Percentiles rank a stretch among this genome's conserved stretches.
Conservation (phyloP, 2,888 invertebrate genomes). For the Scaptomyza cyrtandrae region DNA sequence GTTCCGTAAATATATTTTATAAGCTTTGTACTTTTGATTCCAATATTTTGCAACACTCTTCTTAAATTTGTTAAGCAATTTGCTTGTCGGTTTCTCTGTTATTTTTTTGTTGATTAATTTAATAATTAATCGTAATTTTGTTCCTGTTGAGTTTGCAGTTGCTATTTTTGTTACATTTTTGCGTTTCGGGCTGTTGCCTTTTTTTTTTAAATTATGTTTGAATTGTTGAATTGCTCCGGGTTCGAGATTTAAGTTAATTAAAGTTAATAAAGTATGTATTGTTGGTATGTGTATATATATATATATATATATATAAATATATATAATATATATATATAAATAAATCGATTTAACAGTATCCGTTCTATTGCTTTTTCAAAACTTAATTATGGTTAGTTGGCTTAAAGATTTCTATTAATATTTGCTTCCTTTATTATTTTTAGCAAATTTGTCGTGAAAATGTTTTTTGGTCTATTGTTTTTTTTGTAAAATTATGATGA, state of each 20-base stretch:
- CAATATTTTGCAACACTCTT: constrained; percentile 51
- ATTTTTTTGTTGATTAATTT: constrained; percentile 5
- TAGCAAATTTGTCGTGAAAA: constrained; percentile 66
- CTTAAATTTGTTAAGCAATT: constrained; percentile 8
- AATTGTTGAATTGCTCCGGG: constrained; percentile 40
- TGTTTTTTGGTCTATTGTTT: constrained; percentile 80
- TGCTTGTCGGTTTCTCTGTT: constrained; percentile 31
- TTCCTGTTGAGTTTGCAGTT: constrained; percentile 29
- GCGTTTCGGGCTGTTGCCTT: constrained; percentile 29
- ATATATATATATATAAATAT: constrained; percentile 17
- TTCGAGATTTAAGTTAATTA: constrained; percentile 12
- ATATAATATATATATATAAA: constrained; percentile 9
- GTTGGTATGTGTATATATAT: neutral
- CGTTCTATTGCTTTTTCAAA: constrained; percentile 80
- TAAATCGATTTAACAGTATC: constrained; percentile 58
- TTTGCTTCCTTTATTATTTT: constrained; percentile 34
- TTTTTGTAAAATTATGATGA: constrained; percentile 82
- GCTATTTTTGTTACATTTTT: constrained; percentile 20
- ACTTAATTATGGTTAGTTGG: constrained; percentile 81
- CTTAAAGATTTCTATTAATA: constrained; percentile 69
- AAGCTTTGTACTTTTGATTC: constrained; percentile 72
- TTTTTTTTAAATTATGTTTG: constrained; percentile 33
- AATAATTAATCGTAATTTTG: constrained; percentile 2
- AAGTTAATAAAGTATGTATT: constrained; percentile 15
- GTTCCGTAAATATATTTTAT: constrained; percentile 32